Percentiles rank a stretch among this genome's conserved stretches.
Evolutionary conservation across 1,140 invertebrate species (phyloP).

Genomic region (Panulirus ornatus): DNA sequence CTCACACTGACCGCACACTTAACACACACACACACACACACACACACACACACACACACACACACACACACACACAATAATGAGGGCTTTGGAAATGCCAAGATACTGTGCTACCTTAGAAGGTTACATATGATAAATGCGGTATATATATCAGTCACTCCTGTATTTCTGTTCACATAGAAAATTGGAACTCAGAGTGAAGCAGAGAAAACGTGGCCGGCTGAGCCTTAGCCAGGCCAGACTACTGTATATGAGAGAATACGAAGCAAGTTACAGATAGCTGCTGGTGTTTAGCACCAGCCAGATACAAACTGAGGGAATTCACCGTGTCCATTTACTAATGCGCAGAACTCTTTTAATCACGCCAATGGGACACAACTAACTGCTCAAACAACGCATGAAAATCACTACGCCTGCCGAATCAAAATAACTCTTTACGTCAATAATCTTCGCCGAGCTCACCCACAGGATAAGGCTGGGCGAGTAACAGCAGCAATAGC

Average conservation of each 20-base stretch:
- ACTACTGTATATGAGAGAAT: not conserved
- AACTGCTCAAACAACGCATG: no score
- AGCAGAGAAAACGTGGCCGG: conserved; percentile 3
- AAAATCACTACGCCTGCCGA: no score
- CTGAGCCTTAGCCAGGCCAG: not conserved
- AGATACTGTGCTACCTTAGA: no score
- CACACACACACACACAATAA: no score
- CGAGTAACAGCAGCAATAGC: not conserved
- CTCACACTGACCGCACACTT: no score
- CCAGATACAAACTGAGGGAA: not conserved
- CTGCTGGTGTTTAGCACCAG: not conserved
- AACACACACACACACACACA: no score
- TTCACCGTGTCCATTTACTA: not conserved
- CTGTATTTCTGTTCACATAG: not conserved
- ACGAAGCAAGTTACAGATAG: not conserved
- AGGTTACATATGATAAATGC: no score
- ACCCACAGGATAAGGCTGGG: not conserved
- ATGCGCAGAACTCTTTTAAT: not conserved
- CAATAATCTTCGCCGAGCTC: not conserved
- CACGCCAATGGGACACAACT: no score
- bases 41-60: no score
- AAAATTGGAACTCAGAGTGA: not conserved
- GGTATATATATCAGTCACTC: no score
- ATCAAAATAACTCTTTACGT: no score
- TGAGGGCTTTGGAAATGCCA: no score